Base-by-base conservation (phyloP, 2,888 invertebrate genomes). In the Pediacus dermestoides region DNA sequence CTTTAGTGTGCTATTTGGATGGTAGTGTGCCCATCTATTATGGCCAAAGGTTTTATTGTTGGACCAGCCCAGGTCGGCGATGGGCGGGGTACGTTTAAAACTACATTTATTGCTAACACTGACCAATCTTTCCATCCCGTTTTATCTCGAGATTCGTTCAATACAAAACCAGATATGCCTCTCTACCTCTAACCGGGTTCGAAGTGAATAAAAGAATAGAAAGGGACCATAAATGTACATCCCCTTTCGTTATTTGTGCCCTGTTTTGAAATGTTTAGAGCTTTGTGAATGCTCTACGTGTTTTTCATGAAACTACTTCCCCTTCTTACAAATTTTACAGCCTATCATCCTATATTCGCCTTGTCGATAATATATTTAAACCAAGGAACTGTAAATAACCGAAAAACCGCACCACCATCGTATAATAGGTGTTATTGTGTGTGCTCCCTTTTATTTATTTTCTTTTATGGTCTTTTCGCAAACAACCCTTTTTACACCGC, bases 31-130 rank as follows among this genome's bases (percentile, higher is more conserved):
- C 57, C 61, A 61, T 62, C 58, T 59, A 61, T 64, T 64, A 63
- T 52, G 51, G 58, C 58, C 61, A 55, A 56, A 57, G 61, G 60
- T 63, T 63, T 61, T 60, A 61, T 61, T 60, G 59, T 60, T 60
- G 54, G 58, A 52, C 57, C 61, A 50, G 55, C 60, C 57, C 59
- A 55, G 58, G 59, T 58, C 60, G 54, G 25, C 15, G 30, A 28
- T 34, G 34, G 39, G 39, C 39, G 39, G 30, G 30, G 22, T 23
- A 23, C 34, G 26, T 27, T 30, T 39, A 39, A 39, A 39, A 34
- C 39, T 39, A 39, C 39, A 35, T 39, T 34, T 31, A 35, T 39
- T 39, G 39, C 30, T 30, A 39, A 34, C 35, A 13, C 39, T 21
- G 34, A 30, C 23, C 14, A 34, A 15, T 10, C 7, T 12, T 39